A percentile compares a stretch with the other conserved stretches of the same genome.
phyloP scores from a whole-genome alignment of 1,140 invertebrate genomes.

The Pseudomyrmex cubaensis region DNA sequence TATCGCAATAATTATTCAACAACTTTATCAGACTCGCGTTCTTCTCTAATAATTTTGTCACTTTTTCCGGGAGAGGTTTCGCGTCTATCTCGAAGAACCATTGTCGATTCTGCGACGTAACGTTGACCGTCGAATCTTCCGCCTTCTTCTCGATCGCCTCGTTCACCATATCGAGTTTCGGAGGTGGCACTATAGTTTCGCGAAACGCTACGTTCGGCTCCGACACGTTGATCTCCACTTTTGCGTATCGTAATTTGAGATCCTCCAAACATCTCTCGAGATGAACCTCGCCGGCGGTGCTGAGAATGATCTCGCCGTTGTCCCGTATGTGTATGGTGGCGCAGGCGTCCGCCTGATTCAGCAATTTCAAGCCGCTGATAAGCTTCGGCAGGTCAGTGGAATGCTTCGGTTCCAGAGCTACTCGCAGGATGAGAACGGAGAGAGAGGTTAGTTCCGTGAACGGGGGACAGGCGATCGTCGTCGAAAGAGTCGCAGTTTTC shows the following conservation, averaged over 20 bases:
- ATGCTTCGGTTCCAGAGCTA: constrained; percentile 96
- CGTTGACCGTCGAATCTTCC: constrained; percentile 85
- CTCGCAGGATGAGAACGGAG: constrained; percentile 95
- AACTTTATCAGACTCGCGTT: constrained; percentile 87
- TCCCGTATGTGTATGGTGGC: constrained; percentile 96
- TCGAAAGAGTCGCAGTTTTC: constrained; percentile 96
- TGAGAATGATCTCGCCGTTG: constrained; percentile 97
- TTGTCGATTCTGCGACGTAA: constrained; percentile 90
- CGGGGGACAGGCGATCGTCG: constrained; percentile 93
- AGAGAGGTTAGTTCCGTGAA: constrained; percentile 94
- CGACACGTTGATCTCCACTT: constrained; percentile 95
- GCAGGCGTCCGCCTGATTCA: constrained; percentile 97
- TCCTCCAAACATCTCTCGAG: constrained; percentile 97
- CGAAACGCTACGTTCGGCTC: constrained; percentile 98
- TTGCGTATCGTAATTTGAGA: constrained; percentile 93
- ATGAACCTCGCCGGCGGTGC: constrained; percentile 99
- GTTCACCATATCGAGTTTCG: constrained; percentile 95
- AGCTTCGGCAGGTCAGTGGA: constrained; percentile 93
- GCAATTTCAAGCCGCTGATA: constrained; percentile 91
- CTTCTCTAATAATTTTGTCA: constrained; percentile 90
- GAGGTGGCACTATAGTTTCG: constrained; percentile 95
- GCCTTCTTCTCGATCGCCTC: constrained; percentile 90
- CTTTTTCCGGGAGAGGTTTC: constrained; percentile 90
- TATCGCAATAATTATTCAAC: constrained; percentile 83
- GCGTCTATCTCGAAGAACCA: constrained; percentile 92